Conservation (phyloP, 2,113 vertebrate genomes). For the Prionailurus viverrinus region DNA sequence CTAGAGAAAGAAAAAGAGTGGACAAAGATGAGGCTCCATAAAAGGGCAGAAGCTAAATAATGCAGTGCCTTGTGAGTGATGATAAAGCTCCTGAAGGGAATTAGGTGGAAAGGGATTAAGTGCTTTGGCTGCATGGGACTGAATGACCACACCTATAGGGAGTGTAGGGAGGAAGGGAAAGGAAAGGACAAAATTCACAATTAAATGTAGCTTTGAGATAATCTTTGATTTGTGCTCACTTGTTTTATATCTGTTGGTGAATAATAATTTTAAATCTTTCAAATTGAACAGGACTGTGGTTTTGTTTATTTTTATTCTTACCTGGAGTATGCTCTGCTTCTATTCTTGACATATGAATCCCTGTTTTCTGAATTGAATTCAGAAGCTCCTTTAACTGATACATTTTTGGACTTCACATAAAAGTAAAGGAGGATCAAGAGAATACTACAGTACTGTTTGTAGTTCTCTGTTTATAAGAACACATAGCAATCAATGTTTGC, state of each 20-base stretch:
- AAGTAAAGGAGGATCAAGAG: conserved; percentile 69
- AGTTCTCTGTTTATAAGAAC: conserved; percentile 74
- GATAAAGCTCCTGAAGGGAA: conserved; percentile 18
- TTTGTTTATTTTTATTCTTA: conserved; percentile 67
- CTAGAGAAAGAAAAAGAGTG: background rate
- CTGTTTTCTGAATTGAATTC: conserved; percentile 65
- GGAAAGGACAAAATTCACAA: conserved; percentile 11
- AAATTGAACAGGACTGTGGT: conserved; percentile 4
- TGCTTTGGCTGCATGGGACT: background rate
- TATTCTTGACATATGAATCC: conserved; percentile 18
- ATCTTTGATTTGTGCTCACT: conserved; percentile 8
- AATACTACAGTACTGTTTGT: conserved; percentile 27
- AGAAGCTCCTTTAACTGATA: conserved; percentile 67
- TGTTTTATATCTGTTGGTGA: background rate
- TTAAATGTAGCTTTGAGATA: background rate
- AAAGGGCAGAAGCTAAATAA: background rate
- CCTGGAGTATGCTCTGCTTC: conserved; percentile 38
- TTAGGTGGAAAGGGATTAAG: background rate
- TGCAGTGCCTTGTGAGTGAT: background rate
- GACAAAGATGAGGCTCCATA: background rate
- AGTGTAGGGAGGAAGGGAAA: background rate
- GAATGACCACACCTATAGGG: background rate
- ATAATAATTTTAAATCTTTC: conserved; percentile 45
- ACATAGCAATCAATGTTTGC: conserved; percentile 73
- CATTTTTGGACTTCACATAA: conserved; percentile 70